Evolutionary conservation across 1,140 invertebrate genomes (phyloP).

Genomic region (Cydia strobilella): DNA sequence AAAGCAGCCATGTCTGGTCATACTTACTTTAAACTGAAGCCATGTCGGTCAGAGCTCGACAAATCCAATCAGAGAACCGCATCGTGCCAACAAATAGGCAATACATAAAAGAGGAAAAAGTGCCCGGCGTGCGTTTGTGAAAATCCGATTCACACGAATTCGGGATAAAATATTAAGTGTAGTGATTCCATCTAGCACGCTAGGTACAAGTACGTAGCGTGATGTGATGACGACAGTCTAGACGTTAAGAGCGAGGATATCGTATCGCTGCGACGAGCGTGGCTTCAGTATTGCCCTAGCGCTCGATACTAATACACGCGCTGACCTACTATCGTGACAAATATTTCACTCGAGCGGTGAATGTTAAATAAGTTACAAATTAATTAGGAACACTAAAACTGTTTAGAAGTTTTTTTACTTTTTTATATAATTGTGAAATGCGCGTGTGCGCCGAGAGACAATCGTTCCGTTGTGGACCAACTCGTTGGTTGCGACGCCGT

Average conservation of each 20-base stretch:
- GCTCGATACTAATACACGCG: slow-evolving; percentile 56
- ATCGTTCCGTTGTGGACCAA: slow-evolving; percentile 59
- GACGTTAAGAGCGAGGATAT: slow-evolving; percentile 52
- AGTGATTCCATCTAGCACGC: background rate
- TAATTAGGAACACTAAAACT: slow-evolving; percentile 23
- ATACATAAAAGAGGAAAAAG: background rate
- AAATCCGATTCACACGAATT: slow-evolving; percentile 14
- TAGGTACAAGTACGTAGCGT: slow-evolving; percentile 18
- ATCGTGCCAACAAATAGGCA: background rate
- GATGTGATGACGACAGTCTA: slow-evolving; percentile 45
- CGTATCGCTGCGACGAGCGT: slow-evolving; percentile 44
- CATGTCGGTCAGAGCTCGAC: slow-evolving; percentile 7
- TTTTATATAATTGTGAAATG: slow-evolving; percentile 59
- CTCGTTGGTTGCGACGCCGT: slow-evolving; percentile 64
- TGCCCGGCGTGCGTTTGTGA: background rate
- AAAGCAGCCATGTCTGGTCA: slow-evolving; percentile 5
- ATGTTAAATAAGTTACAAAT: slow-evolving; percentile 28
- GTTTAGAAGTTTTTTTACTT: slow-evolving; percentile 36
- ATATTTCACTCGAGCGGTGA: slow-evolving; percentile 31
- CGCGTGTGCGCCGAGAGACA: slow-evolving; percentile 68
- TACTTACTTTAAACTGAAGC: slow-evolving; percentile 26
- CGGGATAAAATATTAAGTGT: slow-evolving; percentile 11
- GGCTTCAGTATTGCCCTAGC: slow-evolving; percentile 61
- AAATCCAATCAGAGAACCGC: slow-evolving; percentile 32
- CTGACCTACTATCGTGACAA: slow-evolving; percentile 21